Conservation (phyloP, 2,797 vertebrate species). For the Ibycter americanus region DNA sequence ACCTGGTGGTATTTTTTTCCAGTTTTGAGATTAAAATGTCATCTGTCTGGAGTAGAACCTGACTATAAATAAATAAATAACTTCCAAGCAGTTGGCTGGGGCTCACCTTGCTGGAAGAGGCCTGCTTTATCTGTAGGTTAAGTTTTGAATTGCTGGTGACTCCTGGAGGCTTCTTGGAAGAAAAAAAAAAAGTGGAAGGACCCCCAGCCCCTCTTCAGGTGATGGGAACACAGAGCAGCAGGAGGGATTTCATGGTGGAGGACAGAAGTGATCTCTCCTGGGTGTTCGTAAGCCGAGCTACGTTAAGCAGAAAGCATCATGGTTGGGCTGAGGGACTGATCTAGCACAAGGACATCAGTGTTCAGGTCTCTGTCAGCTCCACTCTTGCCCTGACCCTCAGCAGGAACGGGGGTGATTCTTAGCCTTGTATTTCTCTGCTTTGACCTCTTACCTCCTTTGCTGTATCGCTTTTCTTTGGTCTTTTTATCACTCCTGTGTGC, state of each 20-base stretch:
- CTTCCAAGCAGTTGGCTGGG: not conserved
- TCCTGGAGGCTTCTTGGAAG: not conserved
- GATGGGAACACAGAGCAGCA: not conserved
- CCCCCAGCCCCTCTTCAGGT: not conserved
- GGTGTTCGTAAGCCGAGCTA: fast-evolving
- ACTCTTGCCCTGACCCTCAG: fast-evolving
- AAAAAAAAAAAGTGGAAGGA: too few relatives aligned
- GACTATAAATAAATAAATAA: not conserved
- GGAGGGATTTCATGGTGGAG: not conserved
- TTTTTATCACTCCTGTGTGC: fast-evolving
- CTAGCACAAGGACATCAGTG: fast-evolving
- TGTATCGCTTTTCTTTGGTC: fast-evolving
- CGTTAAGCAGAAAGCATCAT: fast-evolving
- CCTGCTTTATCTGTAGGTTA: not conserved
- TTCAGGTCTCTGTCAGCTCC: not conserved
- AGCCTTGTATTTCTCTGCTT: not conserved
- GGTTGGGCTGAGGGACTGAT: not conserved
- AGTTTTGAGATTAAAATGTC: not conserved
- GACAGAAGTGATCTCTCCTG: too few relatives aligned
- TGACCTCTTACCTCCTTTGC: not conserved
- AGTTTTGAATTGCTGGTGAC: not conserved
- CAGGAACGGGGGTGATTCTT: not conserved
- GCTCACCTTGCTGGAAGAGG: not conserved
- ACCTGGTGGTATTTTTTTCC: not conserved
- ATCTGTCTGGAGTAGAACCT: not conserved